Conservation (phyloP, 2,113 vertebrate genomes). For the Bos indicus region DNA sequence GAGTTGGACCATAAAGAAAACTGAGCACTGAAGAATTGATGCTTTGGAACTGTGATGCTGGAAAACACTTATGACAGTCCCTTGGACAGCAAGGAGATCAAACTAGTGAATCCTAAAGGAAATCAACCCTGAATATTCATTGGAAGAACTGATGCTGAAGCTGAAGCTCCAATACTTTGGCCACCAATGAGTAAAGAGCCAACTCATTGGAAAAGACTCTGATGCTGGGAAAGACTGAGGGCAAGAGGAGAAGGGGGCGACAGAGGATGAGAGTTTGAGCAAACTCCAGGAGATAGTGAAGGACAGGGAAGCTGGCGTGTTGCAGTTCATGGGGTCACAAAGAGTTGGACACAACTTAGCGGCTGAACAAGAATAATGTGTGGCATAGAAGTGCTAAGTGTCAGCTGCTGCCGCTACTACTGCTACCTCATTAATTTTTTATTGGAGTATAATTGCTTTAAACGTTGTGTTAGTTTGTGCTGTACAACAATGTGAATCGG, state of each 20-base stretch:
- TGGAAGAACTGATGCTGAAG: background rate
- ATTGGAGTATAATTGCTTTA: background rate
- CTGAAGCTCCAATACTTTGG: background rate
- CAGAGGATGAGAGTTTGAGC: background rate
- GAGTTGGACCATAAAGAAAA: background rate
- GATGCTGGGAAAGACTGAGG: background rate
- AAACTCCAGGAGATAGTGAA: background rate
- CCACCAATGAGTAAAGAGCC: background rate
- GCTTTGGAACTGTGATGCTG: background rate
- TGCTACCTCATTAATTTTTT: background rate
- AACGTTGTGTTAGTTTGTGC: background rate
- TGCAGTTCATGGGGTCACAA: background rate
- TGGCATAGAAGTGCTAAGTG: background rate
- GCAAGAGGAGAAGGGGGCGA: background rate
- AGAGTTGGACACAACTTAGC: background rate
- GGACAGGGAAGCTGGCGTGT: background rate
- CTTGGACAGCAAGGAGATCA: background rate
- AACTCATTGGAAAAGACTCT: background rate
- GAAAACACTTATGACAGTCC: background rate
- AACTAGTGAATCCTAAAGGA: background rate
- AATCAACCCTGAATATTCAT: background rate
- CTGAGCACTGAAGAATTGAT: background rate
- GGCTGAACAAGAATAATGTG: background rate
- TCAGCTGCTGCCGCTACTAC: background rate
- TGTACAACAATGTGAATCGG: background rate